phyloP scores from a whole-genome alignment of 1,140 invertebrate species.

The Mycetomoellerius zeteki region DNA sequence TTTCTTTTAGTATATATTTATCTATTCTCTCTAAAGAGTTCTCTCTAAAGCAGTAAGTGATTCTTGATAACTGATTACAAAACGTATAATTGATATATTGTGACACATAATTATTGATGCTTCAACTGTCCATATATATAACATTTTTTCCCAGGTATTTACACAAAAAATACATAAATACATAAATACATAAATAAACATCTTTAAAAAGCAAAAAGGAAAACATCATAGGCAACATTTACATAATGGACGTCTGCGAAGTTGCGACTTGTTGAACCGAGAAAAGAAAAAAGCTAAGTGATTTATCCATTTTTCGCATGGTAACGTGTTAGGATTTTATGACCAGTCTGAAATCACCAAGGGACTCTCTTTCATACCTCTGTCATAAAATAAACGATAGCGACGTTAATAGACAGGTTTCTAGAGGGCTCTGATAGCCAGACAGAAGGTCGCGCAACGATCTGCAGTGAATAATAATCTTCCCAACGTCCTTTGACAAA shows the following conservation, averaged over 20 bases:
- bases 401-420: constrained; percentile 14
- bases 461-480: constrained; percentile 26
- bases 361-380: neutral
- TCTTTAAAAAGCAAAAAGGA: neutral
- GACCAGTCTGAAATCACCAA: neutral
- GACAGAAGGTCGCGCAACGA: neutral
- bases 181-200: neutral
- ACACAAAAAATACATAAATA: no score
- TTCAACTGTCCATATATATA: no score
- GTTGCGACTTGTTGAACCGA: neutral
- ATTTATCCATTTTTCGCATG: neutral
- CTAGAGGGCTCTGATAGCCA: neutral
- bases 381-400: constrained; percentile 40
- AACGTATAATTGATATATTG: neutral
- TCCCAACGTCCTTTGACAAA: constrained; percentile 18
- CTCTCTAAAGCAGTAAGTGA: neutral
- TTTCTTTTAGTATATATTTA: no score
- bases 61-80: neutral
- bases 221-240: neutral
- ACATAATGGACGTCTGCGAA: neutral
- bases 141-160: no score
- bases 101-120: neutral
- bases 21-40: no score
- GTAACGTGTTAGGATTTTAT: neutral
- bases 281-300: neutral